Percentiles rank a stretch among this genome's conserved stretches.
phyloP scores from a whole-genome alignment of 1,140 invertebrate species.

The Temnothorax nylanderi region DNA sequence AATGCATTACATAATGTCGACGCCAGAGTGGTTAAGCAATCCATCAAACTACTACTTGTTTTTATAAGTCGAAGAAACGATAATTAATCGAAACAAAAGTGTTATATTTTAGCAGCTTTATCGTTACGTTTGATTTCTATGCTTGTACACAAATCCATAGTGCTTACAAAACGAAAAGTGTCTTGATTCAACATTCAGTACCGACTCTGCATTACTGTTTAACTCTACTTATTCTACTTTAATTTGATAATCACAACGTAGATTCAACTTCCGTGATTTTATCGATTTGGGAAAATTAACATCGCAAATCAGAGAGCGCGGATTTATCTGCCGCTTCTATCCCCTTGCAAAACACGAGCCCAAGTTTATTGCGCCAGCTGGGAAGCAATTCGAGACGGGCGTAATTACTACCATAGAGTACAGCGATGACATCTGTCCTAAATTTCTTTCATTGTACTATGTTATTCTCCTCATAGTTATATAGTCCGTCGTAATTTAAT shows the following conservation, averaged over 20 bases:
- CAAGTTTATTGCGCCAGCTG: conserved; percentile 13
- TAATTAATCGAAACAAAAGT: neutral
- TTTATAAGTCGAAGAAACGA: neutral
- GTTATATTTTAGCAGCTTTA: neutral
- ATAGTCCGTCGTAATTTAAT: neutral
- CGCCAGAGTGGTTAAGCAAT: neutral
- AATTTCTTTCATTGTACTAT: neutral
- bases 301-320: neutral
- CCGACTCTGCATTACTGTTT: neutral
- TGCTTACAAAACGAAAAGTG: neutral
- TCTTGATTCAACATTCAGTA: neutral
- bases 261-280: neutral
- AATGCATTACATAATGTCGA: neutral
- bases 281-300: conserved; percentile 1
- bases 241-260: conserved; percentile 1
- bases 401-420: conserved; percentile 18
- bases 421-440: neutral
- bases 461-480: neutral
- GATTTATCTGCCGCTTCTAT: neutral
- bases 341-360: neutral
- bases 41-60: neutral
- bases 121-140: neutral
- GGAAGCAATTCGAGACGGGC: neutral
- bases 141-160: neutral
- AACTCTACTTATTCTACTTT: neutral